Percentiles rank a stretch among this genome's conserved stretches.
Conservation (phyloP, 1,140 invertebrate genomes). For the Caenorhabditis briggsae region DNA sequence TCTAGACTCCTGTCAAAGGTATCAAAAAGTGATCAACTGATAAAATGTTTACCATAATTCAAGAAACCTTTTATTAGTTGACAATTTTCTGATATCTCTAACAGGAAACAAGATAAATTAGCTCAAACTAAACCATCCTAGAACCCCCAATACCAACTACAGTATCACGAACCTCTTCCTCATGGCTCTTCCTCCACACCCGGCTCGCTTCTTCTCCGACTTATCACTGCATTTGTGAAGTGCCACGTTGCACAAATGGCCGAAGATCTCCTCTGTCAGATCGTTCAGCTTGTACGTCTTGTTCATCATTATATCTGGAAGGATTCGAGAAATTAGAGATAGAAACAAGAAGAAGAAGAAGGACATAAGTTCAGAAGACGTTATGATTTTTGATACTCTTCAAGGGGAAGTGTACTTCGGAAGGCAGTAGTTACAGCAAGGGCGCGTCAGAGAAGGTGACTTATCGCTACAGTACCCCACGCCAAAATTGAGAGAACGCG, state of each 20-base stretch:
- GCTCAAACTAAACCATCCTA: neutral
- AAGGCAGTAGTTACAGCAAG: no score
- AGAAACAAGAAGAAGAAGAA: neutral
- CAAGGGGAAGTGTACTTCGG: no score
- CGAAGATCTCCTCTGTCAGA: conserved; percentile 57
- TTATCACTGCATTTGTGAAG: conserved; percentile 59
- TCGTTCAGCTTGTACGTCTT: conserved; percentile 55
- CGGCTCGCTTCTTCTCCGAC: conserved; percentile 55
- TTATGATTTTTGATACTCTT: no score
- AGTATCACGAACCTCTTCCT: conserved; percentile 13
- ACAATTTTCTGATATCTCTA: no score
- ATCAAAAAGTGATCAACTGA: no score
- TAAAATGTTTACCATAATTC: no score
- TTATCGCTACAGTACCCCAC: no score
- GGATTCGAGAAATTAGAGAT: neutral
- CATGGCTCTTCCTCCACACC: conserved; percentile 59
- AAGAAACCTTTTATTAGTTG: no score
- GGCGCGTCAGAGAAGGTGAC: no score
- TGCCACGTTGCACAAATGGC: conserved; percentile 57
- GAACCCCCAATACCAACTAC: neutral
- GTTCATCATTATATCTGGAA: conserved; percentile 18
- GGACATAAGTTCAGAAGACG: neutral
- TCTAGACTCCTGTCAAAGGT: no score
- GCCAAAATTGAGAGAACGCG: no score
- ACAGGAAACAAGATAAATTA: no score